Evolutionary conservation across 1,140 invertebrate genomes (phyloP), one percentile per base, ranked within the genome.

Genomic region (Aphelenchoides besseyi): DNA sequence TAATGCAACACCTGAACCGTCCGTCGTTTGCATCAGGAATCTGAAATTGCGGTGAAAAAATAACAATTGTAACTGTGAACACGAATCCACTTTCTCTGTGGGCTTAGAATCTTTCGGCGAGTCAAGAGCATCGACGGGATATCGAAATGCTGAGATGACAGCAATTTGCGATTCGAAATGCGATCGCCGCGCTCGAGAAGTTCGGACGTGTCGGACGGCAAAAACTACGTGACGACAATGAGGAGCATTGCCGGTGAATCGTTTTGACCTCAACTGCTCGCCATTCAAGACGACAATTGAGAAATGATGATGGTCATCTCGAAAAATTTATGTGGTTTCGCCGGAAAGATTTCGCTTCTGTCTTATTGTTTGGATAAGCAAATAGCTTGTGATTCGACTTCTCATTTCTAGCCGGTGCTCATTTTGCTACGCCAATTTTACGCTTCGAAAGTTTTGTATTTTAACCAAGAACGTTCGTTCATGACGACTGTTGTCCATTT

Each of bases 1-100:
- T 12, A 69, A 23, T 16, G 12, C n/a, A 12, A 62, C 61, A 12
- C 67, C 67, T 12, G 69, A 16, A 23, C 1, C n/a, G 16, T 69
- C 67, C 12, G 64, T 30, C 16, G 23, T 69, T 12, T 29, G 41
- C 63, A 66, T 66, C 30, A 26, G 18, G 2, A 36, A 2, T 2
- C 30, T 61, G n/a, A 36, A 35, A 61, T n/a, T n/a, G 30, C 41
- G 23, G 41, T 48, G 41, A 23, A 48, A 48, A 48, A 23, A 48
- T 12, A 23, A 12, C 12, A 23, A 23, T 23, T 12, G 12, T 48
- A 12, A 48, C 12, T 23, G 41, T 12, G 41, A 23, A 48, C n/a
- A n/a, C n/a, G n/a, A n/a, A n/a, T n/a, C n/a, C n/a, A n/a, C n/a
- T n/a, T n/a, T n/a, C n/a, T n/a, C n/a, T n/a, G n/a, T n/a, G n/a